Evolutionary conservation across 1,140 invertebrate genomes (phyloP).

Genomic region (Anastrepha obliqua): DNA sequence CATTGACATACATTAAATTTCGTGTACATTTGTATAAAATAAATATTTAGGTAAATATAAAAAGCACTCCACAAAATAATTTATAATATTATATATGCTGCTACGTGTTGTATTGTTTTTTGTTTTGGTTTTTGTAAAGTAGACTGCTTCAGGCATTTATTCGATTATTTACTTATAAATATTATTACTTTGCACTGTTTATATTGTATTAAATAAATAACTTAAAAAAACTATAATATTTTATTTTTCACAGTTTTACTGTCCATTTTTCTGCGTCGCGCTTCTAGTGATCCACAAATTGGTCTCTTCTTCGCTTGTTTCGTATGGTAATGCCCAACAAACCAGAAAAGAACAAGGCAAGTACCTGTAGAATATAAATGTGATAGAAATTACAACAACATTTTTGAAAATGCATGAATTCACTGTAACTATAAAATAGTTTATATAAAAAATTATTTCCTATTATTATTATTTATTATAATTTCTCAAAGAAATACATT

Average conservation of each 20-base stretch:
- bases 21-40: constrained; percentile 47
- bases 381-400: background rate
- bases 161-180: background rate
- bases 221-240: too few relatives aligned
- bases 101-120: background rate
- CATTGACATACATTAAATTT: constrained; percentile 1
- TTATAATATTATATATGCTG: constrained; percentile 12
- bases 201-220: too few relatives aligned
- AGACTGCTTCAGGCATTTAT: background rate
- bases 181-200: background rate
- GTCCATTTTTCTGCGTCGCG: background rate
- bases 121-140: too few relatives aligned
- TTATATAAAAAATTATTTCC: background rate
- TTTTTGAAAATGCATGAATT: background rate
- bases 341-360: constrained; percentile 63
- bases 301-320: constrained; percentile 68
- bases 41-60: constrained; percentile 1
- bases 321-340: constrained; percentile 70
- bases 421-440: background rate
- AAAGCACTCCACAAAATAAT: background rate
- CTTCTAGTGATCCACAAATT: constrained; percentile 60
- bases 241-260: too few relatives aligned
- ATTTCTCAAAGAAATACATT: too few relatives aligned
- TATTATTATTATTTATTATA: background rate
- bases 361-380: constrained; percentile 56